phyloP scores from a whole-genome alignment of 1,140 invertebrate genomes.

The Lethrus apterus region DNA sequence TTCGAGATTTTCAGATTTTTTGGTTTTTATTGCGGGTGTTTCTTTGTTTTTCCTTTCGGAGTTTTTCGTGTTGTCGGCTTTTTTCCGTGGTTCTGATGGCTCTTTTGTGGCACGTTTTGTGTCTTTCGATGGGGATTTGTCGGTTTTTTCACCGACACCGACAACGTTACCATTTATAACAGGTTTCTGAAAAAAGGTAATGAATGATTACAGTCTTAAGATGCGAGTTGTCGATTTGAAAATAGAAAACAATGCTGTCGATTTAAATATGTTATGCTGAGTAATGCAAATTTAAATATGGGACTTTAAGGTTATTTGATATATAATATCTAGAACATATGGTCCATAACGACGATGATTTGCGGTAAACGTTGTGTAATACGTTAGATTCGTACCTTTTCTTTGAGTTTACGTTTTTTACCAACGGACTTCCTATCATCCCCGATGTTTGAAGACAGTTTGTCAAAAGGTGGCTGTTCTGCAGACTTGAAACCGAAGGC shows the following conservation, averaged over 20 bases:
- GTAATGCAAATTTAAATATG: too few species aligned
- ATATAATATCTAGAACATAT: too few species aligned
- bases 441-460: slow-evolving; percentile 48
- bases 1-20: slow-evolving; percentile 41
- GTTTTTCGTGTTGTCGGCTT: slow-evolving; percentile 42
- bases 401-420: slow-evolving; percentile 62
- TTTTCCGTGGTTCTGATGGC: slow-evolving; percentile 31
- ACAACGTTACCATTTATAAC: slow-evolving; percentile 43
- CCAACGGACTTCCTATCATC: slow-evolving; percentile 56
- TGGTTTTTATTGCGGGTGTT: slow-evolving; percentile 33
- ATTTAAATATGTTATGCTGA: too few species aligned
- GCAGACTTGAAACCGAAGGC: slow-evolving; percentile 65
- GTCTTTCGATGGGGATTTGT: slow-evolving; percentile 46
- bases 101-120: slow-evolving; percentile 44
- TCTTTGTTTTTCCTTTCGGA: slow-evolving; percentile 31
- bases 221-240: too few species aligned
- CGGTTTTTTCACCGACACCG: slow-evolving; percentile 29
- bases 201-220: too few species aligned
- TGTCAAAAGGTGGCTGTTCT: slow-evolving; percentile 64
- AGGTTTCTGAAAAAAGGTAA: slow-evolving; percentile 39
- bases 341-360: too few species aligned
- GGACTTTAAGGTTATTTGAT: too few species aligned
- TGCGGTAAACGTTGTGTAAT: too few species aligned
- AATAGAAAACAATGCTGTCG: too few species aligned
- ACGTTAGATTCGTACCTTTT: slow-evolving; percentile 53